Conservation (phyloP, 2,888 invertebrate genomes). For the Cataglyphis livida region DNA sequence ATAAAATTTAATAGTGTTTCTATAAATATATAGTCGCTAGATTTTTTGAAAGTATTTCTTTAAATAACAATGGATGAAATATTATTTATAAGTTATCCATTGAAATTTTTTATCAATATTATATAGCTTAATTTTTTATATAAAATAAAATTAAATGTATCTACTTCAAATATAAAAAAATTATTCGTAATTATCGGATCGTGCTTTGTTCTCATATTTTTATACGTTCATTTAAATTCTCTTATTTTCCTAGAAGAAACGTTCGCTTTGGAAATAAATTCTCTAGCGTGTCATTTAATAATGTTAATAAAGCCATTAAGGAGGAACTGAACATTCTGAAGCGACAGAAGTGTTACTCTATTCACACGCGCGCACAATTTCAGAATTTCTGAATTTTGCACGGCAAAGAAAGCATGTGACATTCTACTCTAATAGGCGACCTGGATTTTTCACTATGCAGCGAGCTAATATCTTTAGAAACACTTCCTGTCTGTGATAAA, state of each 20-base stretch:
- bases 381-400: background rate
- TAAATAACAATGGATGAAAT: background rate
- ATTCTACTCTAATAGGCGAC: background rate
- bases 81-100: background rate
- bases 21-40: background rate
- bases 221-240: background rate
- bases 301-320: background rate
- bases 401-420: background rate
- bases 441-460: background rate
- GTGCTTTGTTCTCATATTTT: background rate
- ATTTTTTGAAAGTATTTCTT: background rate
- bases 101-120: background rate
- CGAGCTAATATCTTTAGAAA: background rate
- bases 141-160: background rate
- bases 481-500: background rate
- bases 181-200: background rate
- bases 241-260: background rate
- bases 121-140: background rate
- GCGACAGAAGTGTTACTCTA: background rate
- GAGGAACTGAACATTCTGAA: background rate
- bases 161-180: background rate
- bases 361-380: background rate
- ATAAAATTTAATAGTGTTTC: background rate
- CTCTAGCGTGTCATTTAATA: background rate
- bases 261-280: background rate